These are phyloP conservation scores for Caenorhabditis sinica DNA, from an alignment of 2,888 invertebrate genomes.

Conservation along the genomic window DNA sequence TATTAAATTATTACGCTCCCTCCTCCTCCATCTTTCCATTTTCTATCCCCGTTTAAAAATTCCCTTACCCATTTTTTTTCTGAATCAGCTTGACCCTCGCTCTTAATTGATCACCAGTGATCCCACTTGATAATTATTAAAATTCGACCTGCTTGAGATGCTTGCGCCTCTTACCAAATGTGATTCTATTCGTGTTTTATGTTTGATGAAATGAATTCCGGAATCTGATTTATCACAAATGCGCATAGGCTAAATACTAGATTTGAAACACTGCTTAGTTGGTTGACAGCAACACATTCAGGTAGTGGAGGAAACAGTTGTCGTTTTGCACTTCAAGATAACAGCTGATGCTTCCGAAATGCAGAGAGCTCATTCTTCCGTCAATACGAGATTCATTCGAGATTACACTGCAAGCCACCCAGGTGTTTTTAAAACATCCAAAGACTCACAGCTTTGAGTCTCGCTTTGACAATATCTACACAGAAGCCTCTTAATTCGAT, in stretches of 20 bases:
- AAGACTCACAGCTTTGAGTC: too few relatives aligned
- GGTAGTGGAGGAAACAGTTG: not conserved
- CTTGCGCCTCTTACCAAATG: conserved; percentile 54
- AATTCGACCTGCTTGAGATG: conserved; percentile 43
- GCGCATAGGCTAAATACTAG: not conserved
- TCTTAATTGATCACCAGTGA: conserved; percentile 33
- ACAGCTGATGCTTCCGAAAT: conserved; percentile 15
- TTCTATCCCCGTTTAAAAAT: not conserved
- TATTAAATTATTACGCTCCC: conserved; percentile 41
- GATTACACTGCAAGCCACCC: not conserved
- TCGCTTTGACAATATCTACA: not conserved
- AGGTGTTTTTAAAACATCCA: not conserved
- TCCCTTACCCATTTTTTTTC: not conserved
- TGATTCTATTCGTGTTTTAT: conserved; percentile 53
- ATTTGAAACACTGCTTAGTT: not conserved
- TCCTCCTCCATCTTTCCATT: conserved; percentile 2
- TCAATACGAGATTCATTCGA: not conserved
- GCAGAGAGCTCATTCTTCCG: not conserved
- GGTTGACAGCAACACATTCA: not conserved
- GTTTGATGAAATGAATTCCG: conserved; percentile 46
- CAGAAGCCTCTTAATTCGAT: not conserved
- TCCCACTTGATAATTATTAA: conserved; percentile 9
- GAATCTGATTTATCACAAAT: not conserved
- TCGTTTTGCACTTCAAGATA: not conserved
- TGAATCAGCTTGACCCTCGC: conserved; percentile 7